These are phyloP conservation scores for Bathynomus jamesi DNA, from an alignment of 1,140 invertebrate genomes.

Conservation along the genomic window DNA sequence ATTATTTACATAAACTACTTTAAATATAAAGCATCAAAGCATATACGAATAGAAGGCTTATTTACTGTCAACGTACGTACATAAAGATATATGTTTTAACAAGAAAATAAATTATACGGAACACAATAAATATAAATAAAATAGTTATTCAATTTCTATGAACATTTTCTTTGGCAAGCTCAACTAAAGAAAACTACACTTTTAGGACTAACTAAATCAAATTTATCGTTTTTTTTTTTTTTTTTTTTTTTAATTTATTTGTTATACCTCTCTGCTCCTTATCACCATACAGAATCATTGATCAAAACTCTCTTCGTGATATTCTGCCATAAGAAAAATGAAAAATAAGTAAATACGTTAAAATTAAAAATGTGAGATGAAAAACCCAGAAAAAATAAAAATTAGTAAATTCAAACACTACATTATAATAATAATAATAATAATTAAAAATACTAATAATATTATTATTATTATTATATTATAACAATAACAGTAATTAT, in stretches of 20 bases:
- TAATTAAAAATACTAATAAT: neutral
- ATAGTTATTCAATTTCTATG: neutral
- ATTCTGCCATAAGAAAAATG: conserved; percentile 38
- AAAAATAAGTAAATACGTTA: conserved; percentile 29
- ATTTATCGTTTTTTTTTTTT: neutral
- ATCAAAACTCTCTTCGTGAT: conserved; percentile 87
- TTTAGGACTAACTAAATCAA: neutral
- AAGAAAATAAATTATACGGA: no score
- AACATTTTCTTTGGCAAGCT: neutral
- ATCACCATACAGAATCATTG: conserved; percentile 84
- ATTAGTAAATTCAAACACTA: no score
- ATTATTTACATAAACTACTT: no score
- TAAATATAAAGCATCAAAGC: no score
- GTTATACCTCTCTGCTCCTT: conserved; percentile 73
- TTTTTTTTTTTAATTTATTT: neutral
- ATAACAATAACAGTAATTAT: neutral
- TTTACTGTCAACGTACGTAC: no score
- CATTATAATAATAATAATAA: neutral
- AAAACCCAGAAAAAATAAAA: no score
- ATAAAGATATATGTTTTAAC: no score
- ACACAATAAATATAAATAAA: no score
- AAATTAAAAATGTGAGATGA: no score
- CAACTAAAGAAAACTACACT: neutral
- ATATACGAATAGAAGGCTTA: no score
- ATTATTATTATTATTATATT: neutral